Evolutionary conservation across 2,113 vertebrate genomes (phyloP), one percentile per base, ranked within the genome.

Genomic region (Pachycephala philippinensis): DNA sequence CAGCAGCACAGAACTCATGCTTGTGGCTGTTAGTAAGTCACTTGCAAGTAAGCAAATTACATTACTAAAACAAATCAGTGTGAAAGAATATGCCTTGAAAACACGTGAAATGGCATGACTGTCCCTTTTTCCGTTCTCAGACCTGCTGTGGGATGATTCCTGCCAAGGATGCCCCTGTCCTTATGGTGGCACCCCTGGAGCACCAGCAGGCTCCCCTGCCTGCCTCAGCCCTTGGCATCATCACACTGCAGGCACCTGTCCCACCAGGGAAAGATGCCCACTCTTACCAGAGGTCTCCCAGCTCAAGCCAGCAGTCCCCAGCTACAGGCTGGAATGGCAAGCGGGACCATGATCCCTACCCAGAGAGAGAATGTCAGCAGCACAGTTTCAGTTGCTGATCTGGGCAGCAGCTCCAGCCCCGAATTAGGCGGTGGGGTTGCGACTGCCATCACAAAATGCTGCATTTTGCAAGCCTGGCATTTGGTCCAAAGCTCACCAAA

Each of bases 351-450:
- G 23, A 35, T 8, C 11, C 21, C 30, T 18, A 52, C 21, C 15
- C 33, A 70, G 11, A 13, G 7, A 68, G 17, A n/a, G 35, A 37
- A 1, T 3, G 0, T 2, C 0, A 0, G 60, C 54, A 78, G 16
- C 60, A 64, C 33, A 44, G 13, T 42, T 13, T 33, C 21, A 68
- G 60, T 11, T 53, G 71, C 27, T 1, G 6, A 69, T 47, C 54
- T 20, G 6, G 23, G 54, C 69, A 77, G 89, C 44, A 84, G 24
- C 31, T 87, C 53, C 44, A 83, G 66, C 68, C 57, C 21, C 1
- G 0, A 60, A 76, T 31, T 35, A 42, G 35, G 54, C 1, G 0
- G 10, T 33, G 37, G 17, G 19, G 2, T 6, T 2, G 0, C 50
- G 18, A 42, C 20, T 47, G 53, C 57, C 27, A 35, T 24, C 45